Conservation (phyloP, 2,888 invertebrate species). For the Leucophora obtusa region DNA sequence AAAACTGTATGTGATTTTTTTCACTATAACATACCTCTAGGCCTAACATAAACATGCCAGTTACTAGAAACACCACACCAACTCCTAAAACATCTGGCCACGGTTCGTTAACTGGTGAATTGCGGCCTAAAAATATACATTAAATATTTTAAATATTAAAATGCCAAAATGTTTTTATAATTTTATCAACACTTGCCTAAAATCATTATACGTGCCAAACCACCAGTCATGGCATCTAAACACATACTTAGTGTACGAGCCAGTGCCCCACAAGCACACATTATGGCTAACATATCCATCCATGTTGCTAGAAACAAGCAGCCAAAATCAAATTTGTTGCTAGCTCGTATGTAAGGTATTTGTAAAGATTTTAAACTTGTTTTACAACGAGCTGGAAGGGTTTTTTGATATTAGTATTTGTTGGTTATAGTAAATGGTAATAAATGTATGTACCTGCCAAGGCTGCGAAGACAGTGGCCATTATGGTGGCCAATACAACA, state of each 20-base stretch:
- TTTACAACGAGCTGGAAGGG: constrained; percentile 75
- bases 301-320: constrained; percentile 80
- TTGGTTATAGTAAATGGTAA: neutral
- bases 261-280: constrained; percentile 80
- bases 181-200: constrained; percentile 75
- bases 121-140: constrained; percentile 75
- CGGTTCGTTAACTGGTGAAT: constrained; percentile 79
- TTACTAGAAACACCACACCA: constrained; percentile 80
- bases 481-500: constrained; percentile 74
- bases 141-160: constrained; percentile 34
- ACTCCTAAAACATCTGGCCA: constrained; percentile 82
- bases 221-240: constrained; percentile 81
- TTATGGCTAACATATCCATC: constrained; percentile 80
- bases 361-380: constrained; percentile 76
- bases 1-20: neutral
- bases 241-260: constrained; percentile 81
- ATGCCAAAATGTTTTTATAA: neutral
- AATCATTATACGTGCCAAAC: constrained; percentile 80
- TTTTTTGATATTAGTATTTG: neutral
- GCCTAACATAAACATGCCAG: constrained; percentile 81
- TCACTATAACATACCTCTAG: constrained; percentile 79
- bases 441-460: constrained; percentile 73
- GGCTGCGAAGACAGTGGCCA: constrained; percentile 75
- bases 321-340: constrained; percentile 78
- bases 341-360: constrained; percentile 78